Evolutionary conservation across 2,113 vertebrate genomes (phyloP).

Genomic region (Capreolus pygargus): DNA sequence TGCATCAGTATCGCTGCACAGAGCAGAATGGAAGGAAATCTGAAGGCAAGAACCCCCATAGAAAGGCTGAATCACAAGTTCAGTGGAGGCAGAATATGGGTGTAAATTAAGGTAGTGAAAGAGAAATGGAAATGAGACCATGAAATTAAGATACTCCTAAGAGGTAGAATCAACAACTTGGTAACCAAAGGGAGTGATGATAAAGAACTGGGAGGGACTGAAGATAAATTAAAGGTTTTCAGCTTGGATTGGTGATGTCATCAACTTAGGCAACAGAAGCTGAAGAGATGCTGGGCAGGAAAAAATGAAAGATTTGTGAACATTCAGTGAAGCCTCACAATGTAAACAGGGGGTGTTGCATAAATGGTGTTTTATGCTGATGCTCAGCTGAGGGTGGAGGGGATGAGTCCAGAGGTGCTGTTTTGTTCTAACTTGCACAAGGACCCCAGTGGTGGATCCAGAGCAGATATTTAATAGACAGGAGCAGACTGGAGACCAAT

Average conservation of each 20-base stretch:
- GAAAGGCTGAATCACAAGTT: not conserved
- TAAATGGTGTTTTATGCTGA: not conserved
- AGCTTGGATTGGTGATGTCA: not conserved
- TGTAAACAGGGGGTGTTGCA: not conserved
- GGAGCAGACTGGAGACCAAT: not conserved
- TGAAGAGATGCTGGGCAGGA: not conserved
- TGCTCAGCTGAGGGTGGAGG: not conserved
- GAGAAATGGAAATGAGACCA: not conserved
- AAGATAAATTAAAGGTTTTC: not conserved
- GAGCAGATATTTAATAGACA: not conserved
- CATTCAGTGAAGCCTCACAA: fast-evolving
- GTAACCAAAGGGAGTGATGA: not conserved
- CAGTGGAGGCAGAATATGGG: not conserved
- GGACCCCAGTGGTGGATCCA: not conserved
- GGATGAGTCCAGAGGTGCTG: not conserved
- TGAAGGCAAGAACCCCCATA: not conserved
- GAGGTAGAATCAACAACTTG: not conserved
- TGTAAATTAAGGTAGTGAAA: not conserved
- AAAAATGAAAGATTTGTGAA: not conserved
- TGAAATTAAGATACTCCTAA: not conserved
- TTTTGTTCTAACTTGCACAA: not conserved
- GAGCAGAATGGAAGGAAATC: not conserved
- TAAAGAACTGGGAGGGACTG: not conserved
- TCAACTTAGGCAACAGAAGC: not conserved
- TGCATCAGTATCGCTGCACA: not conserved